These are phyloP conservation scores for Clarias batrachus DNA, from an alignment of 2,113 vertebrate species.

Conservation along the genomic window DNA sequence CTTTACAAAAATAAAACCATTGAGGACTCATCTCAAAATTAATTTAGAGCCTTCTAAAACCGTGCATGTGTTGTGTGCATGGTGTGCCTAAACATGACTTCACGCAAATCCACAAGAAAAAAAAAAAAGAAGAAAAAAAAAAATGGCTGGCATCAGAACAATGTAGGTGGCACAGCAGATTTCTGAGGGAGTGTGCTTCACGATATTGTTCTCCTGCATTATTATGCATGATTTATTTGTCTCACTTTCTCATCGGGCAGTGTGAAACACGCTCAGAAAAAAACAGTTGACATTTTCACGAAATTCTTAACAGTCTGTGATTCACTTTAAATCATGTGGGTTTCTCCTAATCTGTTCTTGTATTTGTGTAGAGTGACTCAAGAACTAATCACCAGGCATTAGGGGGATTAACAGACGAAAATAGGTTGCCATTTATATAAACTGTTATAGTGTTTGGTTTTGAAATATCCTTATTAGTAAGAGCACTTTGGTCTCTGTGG, in stretches of 20 bases:
- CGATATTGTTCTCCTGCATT: slow-evolving; percentile 39
- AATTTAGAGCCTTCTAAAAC: not conserved
- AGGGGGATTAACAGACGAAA: slow-evolving; percentile 30
- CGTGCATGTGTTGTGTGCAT: not conserved
- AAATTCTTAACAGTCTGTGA: slow-evolving; percentile 25
- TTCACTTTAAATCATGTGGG: slow-evolving; percentile 39
- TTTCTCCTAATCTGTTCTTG: slow-evolving; percentile 41
- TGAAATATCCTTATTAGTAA: slow-evolving; percentile 1
- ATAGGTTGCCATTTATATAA: slow-evolving; percentile 38
- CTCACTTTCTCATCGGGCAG: slow-evolving; percentile 29
- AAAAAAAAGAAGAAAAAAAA: not conserved
- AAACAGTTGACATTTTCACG: slow-evolving; percentile 23
- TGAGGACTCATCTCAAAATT: not conserved
- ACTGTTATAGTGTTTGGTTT: slow-evolving; percentile 19
- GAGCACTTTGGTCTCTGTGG: not conserved
- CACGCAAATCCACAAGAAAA: not conserved
- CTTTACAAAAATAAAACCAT: not conserved
- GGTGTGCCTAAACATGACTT: not conserved
- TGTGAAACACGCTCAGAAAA: not conserved
- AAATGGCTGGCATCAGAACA: slow-evolving; percentile 33
- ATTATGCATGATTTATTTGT: slow-evolving; percentile 33
- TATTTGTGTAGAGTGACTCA: slow-evolving; percentile 47
- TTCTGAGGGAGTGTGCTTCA: slow-evolving; percentile 39
- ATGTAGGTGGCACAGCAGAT: slow-evolving; percentile 34
- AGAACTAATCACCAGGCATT: slow-evolving; percentile 30